A percentile compares a stretch with the other conserved stretches of the same genome.
These are phyloP conservation scores for Lophotriccus pileatus DNA, from an alignment of 2,797 vertebrate genomes.

Conservation along the genomic window DNA sequence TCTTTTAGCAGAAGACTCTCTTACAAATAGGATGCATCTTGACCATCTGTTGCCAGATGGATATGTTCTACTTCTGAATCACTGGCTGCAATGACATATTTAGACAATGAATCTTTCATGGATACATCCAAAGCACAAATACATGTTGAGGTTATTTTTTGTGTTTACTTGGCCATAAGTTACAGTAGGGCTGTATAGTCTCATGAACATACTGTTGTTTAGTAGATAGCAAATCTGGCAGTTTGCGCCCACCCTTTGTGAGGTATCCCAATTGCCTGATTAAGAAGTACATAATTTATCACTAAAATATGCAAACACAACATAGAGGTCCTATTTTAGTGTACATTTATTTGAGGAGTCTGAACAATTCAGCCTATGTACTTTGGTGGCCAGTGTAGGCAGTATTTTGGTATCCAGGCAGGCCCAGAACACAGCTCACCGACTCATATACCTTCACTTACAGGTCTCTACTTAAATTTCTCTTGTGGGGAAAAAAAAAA, in stretches of 20 bases:
- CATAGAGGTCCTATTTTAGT: background rate
- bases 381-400: background rate
- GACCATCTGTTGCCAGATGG: slow-evolving; percentile 42
- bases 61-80: slow-evolving; percentile 54
- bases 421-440: background rate
- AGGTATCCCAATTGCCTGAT: background rate
- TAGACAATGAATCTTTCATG: slow-evolving; percentile 40
- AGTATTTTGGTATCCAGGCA: background rate
- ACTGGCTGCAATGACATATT: slow-evolving; percentile 11
- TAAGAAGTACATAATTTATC: background rate
- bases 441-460: background rate
- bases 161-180: slow-evolving; percentile 18
- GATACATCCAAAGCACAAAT: background rate
- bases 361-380: background rate
- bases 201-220: background rate
- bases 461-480: background rate
- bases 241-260: background rate
- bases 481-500: background rate
- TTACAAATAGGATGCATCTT: slow-evolving; percentile 37
- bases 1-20: slow-evolving; percentile 31
- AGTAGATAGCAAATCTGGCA: background rate
- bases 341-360: background rate
- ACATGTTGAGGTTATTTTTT: background rate
- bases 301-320: background rate
- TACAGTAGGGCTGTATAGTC: background rate